Evolutionary conservation across 2,888 invertebrate genomes (phyloP).

Genomic region (Pherbina coryleti): DNA sequence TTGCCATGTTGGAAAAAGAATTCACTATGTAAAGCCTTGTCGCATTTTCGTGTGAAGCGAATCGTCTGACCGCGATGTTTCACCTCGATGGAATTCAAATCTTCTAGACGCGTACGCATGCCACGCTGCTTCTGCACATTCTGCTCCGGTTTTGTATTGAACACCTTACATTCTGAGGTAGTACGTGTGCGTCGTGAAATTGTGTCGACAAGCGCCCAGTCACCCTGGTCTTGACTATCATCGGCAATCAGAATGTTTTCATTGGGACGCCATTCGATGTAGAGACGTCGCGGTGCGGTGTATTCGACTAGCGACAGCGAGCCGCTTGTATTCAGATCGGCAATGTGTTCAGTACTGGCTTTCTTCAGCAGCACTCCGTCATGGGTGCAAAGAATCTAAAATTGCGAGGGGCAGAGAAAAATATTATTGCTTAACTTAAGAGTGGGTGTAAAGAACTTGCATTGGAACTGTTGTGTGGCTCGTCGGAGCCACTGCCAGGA

Average conservation of each 20-base stretch:
- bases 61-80: slow-evolving; percentile 73
- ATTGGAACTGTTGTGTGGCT: slow-evolving; percentile 54
- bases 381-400: slow-evolving; percentile 81
- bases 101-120: slow-evolving; percentile 74
- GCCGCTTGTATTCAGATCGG: slow-evolving; percentile 74
- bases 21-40: slow-evolving; percentile 74
- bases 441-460: slow-evolving; percentile 49
- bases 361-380: slow-evolving; percentile 82
- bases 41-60: slow-evolving; percentile 75
- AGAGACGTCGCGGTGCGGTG: slow-evolving; percentile 71
- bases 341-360: slow-evolving; percentile 74
- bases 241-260: slow-evolving; percentile 80
- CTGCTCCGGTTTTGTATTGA: slow-evolving; percentile 64
- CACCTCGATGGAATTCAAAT: slow-evolving; percentile 77
- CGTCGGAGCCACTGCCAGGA: slow-evolving; percentile 31
- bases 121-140: slow-evolving; percentile 66
- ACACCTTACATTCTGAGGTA: slow-evolving; percentile 65
- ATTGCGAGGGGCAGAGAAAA: neutral
- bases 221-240: slow-evolving; percentile 83
- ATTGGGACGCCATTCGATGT: slow-evolving; percentile 86
- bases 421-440: no score
- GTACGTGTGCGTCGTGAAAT: slow-evolving; percentile 69
- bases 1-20: slow-evolving; percentile 92
- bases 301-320: slow-evolving; percentile 65
- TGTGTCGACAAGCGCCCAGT: slow-evolving; percentile 86